Conservation (phyloP, 2,888 invertebrate species). For the Crematogaster levior region DNA sequence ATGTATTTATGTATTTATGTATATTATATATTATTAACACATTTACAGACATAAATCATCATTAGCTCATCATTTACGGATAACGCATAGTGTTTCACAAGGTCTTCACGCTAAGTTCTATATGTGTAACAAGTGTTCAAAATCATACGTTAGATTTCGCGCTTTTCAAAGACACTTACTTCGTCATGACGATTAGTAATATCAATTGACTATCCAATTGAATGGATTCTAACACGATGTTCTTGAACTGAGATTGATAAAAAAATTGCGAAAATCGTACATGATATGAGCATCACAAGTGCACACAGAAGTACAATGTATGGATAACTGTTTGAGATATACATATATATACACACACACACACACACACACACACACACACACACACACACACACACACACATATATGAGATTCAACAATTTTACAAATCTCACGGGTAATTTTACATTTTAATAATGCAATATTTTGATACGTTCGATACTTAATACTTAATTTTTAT, state of each 20-base stretch:
- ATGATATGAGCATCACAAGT: not conserved
- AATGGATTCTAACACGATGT: not conserved
- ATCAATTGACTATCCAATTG: not conserved
- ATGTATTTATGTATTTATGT: not conserved
- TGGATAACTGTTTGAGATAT: not conserved
- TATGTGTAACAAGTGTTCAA: constrained; percentile 59
- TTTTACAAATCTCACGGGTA: no score
- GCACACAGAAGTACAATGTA: not conserved
- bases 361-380: no score
- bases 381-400: no score
- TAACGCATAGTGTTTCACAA: constrained; percentile 29
- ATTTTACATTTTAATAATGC: not conserved
- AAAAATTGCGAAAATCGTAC: not conserved
- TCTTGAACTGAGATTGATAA: not conserved
- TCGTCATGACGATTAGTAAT: constrained; percentile 41
- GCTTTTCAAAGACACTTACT: constrained; percentile 61
- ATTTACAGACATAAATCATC: constrained; percentile 68
- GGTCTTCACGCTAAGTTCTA: constrained; percentile 15
- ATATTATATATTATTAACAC: not conserved
- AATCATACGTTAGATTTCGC: constrained; percentile 61
- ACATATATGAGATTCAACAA: no score
- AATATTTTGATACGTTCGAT: constrained; percentile 1
- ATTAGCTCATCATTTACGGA: constrained; percentile 60
- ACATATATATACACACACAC: no score
- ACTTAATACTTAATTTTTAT: constrained; percentile 11